Evolutionary conservation across 1,140 invertebrate genomes (phyloP), one percentile per base, ranked within the genome.

Genomic region (Cataglyphis hispanica): DNA sequence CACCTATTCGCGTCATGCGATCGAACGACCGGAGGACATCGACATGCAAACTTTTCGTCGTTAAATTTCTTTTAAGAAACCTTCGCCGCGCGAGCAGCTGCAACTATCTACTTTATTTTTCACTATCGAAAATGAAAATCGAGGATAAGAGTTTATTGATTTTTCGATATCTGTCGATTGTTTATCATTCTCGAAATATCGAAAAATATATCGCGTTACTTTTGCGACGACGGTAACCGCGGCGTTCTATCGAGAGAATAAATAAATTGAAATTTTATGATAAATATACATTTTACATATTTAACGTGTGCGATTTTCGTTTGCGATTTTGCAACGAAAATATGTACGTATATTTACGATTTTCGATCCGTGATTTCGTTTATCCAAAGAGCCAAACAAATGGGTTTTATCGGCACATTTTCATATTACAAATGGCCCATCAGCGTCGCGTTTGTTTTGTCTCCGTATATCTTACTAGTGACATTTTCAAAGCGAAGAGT

Each of bases 401-500:
- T 60, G 13, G 50, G 10, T 56, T 43, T 72, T 60, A 34, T 72
- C 53, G 67, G 6, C 6, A 22, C 16, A 69, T 83, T 83, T 58
- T 61, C 37, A 43, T 74, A 60, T 72, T 74, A 83, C 7, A 46
- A 46, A 83, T 53, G 37, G 40, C n/a, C 50, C 37, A 74, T 83
- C 53, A n/a, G 1, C n/a, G 37, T 72, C 27, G 27, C 56, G 56
- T 56, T 72, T 53, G 19, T 83, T 60, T 46, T 34, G 66, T 34
- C 37, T 74, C 16, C 53, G n/a, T 69, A 69, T 74, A 74, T 83
- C 31, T 83, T 34, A 31, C 25, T 56, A 6, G 19, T 83, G 53
- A 58, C 67, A 19, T 83, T 83, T 37, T 19, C 27, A 56, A 70
- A 83, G 67, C 37, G 78, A 83, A 83, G 67, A 83, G 53, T 83